phyloP scores from a whole-genome alignment of 1,140 invertebrate species.

The Drosophila dunni region DNA sequence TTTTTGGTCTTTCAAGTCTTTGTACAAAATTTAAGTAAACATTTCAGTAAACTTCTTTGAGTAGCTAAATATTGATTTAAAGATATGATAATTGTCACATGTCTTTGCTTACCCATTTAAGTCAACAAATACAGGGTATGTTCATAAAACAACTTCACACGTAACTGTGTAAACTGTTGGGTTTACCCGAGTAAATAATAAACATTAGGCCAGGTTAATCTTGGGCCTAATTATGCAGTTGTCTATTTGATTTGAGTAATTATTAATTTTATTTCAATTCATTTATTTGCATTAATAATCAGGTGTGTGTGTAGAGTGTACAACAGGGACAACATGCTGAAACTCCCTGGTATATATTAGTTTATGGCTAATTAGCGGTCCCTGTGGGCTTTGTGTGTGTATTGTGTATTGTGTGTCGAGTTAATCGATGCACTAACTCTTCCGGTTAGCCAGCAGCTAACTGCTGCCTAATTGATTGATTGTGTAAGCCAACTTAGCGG shows the following conservation, averaged over 20 bases:
- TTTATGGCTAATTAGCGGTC: slow-evolving; percentile 19
- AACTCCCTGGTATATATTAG: background rate
- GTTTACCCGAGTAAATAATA: slow-evolving; percentile 9
- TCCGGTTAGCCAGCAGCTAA: slow-evolving; percentile 11
- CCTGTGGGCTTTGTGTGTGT: background rate
- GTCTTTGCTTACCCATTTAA: background rate
- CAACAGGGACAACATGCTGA: background rate
- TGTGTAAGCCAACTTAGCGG: slow-evolving; percentile 17
- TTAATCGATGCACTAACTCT: slow-evolving; percentile 17
- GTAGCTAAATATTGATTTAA: no score
- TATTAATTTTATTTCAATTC: slow-evolving; percentile 55
- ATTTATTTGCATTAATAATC: slow-evolving; percentile 50
- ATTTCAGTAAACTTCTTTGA: no score
- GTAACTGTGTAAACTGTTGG: background rate
- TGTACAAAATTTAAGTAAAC: no score
- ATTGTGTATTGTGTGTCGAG: background rate
- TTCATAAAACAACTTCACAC: background rate
- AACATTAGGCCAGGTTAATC: slow-evolving; percentile 7
- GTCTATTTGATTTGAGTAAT: slow-evolving; percentile 41
- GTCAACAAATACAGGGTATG: background rate
- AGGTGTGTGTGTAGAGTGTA: background rate
- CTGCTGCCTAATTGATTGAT: slow-evolving; percentile 36
- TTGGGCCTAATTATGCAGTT: slow-evolving; percentile 28
- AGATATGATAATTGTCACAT: no score
- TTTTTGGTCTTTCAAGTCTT: no score